phyloP scores from a whole-genome alignment of 2,888 invertebrate genomes.

The Tiliacea aurago region DNA sequence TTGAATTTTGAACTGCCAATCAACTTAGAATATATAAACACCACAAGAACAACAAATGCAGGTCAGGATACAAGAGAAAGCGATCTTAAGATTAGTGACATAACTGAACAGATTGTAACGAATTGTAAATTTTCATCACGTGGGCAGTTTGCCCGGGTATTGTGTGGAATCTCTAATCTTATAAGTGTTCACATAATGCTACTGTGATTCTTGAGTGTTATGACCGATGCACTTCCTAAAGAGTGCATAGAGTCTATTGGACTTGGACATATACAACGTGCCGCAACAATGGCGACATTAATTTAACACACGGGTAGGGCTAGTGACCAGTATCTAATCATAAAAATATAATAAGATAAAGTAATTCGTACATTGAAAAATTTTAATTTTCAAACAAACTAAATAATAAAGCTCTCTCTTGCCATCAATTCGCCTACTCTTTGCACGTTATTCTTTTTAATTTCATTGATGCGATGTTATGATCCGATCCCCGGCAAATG shows the following conservation, averaged over 20 bases:
- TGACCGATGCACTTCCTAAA: slow-evolving; percentile 60
- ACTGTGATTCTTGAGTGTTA: slow-evolving; percentile 32
- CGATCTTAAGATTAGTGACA: slow-evolving; percentile 57
- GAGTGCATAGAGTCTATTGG: slow-evolving; percentile 23
- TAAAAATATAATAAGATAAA: too few relatives aligned
- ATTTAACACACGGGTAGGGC: too few relatives aligned
- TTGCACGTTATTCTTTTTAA: too few relatives aligned
- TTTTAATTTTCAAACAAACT: too few relatives aligned
- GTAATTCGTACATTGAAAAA: too few relatives aligned
- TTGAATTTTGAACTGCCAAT: too few relatives aligned
- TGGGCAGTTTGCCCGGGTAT: slow-evolving; percentile 35
- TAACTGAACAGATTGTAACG: slow-evolving; percentile 52
- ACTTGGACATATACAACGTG: background rate
- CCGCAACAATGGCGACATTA: too few relatives aligned
- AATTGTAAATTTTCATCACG: slow-evolving; percentile 58
- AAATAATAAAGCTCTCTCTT: too few relatives aligned
- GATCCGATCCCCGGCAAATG: too few relatives aligned
- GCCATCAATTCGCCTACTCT: too few relatives aligned
- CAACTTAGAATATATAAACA: slow-evolving; percentile 32
- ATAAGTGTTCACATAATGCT: slow-evolving; percentile 55
- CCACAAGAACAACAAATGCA: slow-evolving; percentile 45
- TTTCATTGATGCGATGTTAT: too few relatives aligned
- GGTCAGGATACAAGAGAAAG: slow-evolving; percentile 62
- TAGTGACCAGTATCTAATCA: too few relatives aligned
- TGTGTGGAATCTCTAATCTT: slow-evolving; percentile 64